Evolutionary conservation across 2,113 vertebrate species (phyloP).

Genomic region (Myiopsitta monachus): DNA sequence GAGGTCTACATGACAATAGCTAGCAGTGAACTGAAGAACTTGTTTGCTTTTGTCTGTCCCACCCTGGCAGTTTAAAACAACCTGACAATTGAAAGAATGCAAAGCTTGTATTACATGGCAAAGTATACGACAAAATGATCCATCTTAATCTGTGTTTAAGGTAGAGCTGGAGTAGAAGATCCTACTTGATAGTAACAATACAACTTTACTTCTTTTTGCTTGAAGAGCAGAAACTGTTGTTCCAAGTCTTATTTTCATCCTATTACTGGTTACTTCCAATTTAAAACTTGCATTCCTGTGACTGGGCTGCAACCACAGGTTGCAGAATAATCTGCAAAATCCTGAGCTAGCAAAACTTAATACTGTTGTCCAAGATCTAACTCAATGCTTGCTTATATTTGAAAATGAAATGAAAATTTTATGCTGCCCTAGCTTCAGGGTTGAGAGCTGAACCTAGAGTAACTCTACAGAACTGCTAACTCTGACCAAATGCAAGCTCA

Average conservation of each 20-base stretch:
- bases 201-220: not conserved
- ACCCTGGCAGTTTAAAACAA: not conserved
- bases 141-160: not conserved
- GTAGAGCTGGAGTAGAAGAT: not conserved
- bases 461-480: not conserved
- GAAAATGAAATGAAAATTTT: not conserved
- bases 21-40: not conserved
- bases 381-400: not conserved
- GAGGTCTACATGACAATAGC: not conserved
- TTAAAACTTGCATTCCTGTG: slow-evolving; percentile 1
- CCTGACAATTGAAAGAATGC: not conserved
- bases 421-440: not conserved
- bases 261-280: not conserved
- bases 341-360: slow-evolving; percentile 36
- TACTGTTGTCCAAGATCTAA: slow-evolving; percentile 6
- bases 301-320: not conserved
- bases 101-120: not conserved
- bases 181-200: not conserved
- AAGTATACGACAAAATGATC: not conserved
- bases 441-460: not conserved
- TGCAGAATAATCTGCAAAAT: slow-evolving; percentile 33
- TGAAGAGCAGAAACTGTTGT: not conserved
- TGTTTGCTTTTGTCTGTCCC: not conserved
- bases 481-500: not conserved
- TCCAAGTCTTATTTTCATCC: not conserved